A percentile compares a stretch with the other conserved stretches of the same genome.
Evolutionary conservation across 2,888 invertebrate genomes (phyloP).

Genomic region (Physocephala rufipes): DNA sequence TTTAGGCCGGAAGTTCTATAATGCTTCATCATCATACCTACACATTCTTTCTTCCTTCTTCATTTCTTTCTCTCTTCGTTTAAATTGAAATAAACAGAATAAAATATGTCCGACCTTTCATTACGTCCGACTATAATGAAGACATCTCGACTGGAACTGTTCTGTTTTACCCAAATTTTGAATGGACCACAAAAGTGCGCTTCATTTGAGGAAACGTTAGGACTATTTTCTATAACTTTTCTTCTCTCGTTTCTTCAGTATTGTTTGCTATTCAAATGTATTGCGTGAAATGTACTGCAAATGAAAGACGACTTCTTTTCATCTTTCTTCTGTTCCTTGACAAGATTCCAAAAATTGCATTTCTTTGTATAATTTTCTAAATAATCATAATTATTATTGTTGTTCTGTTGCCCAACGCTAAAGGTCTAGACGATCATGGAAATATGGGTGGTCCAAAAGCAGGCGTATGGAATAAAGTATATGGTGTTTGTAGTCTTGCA

Average conservation of each 20-base stretch:
- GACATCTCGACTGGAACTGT: not conserved
- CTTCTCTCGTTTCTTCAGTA: not conserved
- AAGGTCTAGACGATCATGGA: not conserved
- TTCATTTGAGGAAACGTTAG: not conserved
- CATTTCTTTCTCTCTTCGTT: not conserved
- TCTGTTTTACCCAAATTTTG: not conserved
- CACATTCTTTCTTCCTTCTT: not conserved
- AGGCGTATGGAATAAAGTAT: too few species aligned
- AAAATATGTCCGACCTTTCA: not conserved
- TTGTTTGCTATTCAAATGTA: constrained; percentile 10
- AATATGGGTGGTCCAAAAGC: not conserved
- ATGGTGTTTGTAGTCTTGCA: too few species aligned
- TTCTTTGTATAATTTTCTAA: not conserved
- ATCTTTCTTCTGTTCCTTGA: too few species aligned
- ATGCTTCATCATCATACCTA: constrained; percentile 1
- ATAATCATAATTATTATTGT: not conserved
- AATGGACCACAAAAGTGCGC: constrained; percentile 11
- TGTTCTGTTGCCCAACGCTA: not conserved
- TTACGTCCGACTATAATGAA: not conserved
- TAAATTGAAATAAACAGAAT: constrained; percentile 8
- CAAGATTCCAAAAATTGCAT: too few species aligned
- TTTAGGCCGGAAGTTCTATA: constrained; percentile 12
- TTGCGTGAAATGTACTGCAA: too few species aligned
- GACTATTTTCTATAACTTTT: constrained; percentile 10
- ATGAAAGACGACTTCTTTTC: too few species aligned